These are phyloP conservation scores for Deroplatys truncata DNA, from an alignment of 2,888 invertebrate species.

Conservation along the genomic window DNA sequence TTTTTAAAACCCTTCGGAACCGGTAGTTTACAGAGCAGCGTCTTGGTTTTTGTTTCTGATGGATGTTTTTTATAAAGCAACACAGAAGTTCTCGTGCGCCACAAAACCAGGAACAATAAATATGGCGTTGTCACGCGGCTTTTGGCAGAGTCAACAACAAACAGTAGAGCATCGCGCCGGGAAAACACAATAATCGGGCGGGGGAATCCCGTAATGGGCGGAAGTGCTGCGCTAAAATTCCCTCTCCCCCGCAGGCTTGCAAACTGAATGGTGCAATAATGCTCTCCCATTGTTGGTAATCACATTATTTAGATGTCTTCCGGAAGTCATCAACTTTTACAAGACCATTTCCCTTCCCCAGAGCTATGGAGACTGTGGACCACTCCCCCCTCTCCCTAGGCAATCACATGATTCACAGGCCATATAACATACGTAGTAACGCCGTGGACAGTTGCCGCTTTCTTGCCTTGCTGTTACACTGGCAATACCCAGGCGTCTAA, in stretches of 20 bases:
- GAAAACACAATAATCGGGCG: neutral
- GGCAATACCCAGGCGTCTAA: neutral
- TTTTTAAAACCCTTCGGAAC: neutral
- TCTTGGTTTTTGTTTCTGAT: neutral
- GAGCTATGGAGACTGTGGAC: neutral
- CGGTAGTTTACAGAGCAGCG: neutral
- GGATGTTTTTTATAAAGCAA: neutral
- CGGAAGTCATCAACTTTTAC: conserved; percentile 31
- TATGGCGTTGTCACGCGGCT: neutral
- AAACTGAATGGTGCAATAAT: conserved; percentile 17
- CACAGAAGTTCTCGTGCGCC: neutral
- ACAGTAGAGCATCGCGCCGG: neutral
- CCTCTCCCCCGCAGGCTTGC: neutral
- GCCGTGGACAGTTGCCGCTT: neutral
- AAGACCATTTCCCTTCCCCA: conserved; percentile 26
- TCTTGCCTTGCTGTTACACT: neutral
- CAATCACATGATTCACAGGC: conserved; percentile 7
- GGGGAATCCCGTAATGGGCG: conserved; percentile 10
- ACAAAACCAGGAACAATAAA: neutral
- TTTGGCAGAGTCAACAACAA: conserved; percentile 10
- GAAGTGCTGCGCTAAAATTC: conserved; percentile 1
- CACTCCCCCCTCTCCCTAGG: neutral
- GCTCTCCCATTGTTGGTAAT: conserved; percentile 26
- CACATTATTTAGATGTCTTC: conserved; percentile 28
- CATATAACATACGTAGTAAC: neutral